Evolutionary conservation across 2,888 invertebrate genomes (phyloP), one percentile per base, ranked within the genome.

Genomic region (Leptinotarsa tumamoca): DNA sequence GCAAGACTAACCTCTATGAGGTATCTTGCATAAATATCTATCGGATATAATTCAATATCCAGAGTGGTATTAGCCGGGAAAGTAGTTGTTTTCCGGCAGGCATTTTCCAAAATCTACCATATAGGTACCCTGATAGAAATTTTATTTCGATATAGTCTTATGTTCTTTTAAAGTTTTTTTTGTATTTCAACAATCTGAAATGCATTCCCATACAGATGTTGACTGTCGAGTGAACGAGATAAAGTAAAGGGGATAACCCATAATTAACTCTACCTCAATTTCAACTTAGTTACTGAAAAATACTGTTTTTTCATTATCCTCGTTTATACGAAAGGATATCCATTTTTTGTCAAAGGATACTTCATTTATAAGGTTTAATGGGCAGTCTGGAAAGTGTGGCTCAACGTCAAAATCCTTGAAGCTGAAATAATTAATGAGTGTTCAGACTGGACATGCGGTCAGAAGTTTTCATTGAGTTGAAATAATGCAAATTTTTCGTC

Each of bases 211-310:
- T 33, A 33, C 33, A 33, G 5, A 33, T 27, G 27, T 27, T 27
- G 27, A 5, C 33, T 33, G 33, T 33, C 7, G 58, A 14, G 23
- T 21, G 58, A 58, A 58, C 58, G 23, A 27, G 14, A 58, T 58
- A 15, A 58, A 43, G 10, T 43, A 43, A 43, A 43, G 21, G 27
- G 21, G 2, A 21, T 10, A 58, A 27, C 13, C 58, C 17, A 23
- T 58, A 27, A 58, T 58, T 58, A 58, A 4, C 58, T 23, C 14
- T 14, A 58, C 58, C 58, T 27, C 58, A 58, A 58, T 58, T 58
- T 18, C 56, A 58, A 58, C 23, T 58, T 27, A 23, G 23, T 23
- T 58, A 4, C 23, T 58, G 13, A 14, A 58, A 58, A 23, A 58
- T 15, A 23, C 4, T 58, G 21, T 23, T 4, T 33, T 33, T 33